phyloP scores from a whole-genome alignment of 2,113 vertebrate species.

The Accipiter virgatus region DNA sequence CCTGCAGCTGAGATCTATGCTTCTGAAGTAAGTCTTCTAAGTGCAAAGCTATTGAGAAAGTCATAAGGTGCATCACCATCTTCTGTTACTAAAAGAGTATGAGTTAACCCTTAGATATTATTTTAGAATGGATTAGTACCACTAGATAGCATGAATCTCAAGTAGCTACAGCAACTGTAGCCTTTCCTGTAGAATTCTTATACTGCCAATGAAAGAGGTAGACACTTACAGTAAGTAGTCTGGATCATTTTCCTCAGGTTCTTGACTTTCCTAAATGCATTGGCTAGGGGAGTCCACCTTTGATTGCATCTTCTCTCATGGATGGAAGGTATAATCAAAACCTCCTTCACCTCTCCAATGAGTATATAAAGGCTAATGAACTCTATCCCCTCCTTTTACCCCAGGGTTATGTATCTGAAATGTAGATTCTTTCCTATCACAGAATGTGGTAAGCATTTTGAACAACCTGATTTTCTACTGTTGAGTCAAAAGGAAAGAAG shows the following conservation, averaged over 20 bases:
- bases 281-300: background rate
- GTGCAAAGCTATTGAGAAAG: background rate
- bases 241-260: background rate
- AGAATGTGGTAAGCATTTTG: slow-evolving; percentile 22
- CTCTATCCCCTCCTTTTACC: background rate
- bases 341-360: background rate
- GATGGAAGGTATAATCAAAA: background rate
- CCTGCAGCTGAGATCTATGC: background rate
- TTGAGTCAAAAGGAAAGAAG: background rate
- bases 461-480: slow-evolving; percentile 4
- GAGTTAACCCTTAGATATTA: background rate
- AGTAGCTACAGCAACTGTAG: background rate
- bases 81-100: background rate
- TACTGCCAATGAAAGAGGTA: background rate
- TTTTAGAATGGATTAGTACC: background rate
- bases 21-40: background rate
- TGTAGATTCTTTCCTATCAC: background rate
- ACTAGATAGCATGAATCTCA: background rate
- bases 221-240: background rate
- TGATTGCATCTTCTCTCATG: background rate
- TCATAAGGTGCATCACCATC: background rate
- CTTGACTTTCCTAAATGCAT: background rate
- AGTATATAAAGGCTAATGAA: background rate
- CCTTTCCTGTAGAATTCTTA: background rate
- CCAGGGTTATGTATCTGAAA: background rate